Evolutionary conservation across 2,888 invertebrate species (phyloP).

Genomic region (Gandaritis pyraliata): DNA sequence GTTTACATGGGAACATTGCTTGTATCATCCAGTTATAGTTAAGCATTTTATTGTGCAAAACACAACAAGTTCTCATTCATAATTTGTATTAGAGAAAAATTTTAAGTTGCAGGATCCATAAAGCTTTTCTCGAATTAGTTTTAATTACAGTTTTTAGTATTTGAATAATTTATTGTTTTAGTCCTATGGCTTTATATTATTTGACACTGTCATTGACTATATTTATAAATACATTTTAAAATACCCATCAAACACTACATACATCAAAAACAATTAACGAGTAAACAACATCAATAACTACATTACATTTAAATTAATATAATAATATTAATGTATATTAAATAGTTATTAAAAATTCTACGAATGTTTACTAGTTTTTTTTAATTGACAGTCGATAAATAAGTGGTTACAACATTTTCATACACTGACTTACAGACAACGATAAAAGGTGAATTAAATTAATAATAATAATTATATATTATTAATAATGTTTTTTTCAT

Average conservation of each 20-base stretch:
- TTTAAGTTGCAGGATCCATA: constrained; percentile 6
- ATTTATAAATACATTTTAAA: constrained; percentile 17
- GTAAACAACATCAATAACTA: constrained; percentile 45
- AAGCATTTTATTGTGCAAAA: too few species aligned
- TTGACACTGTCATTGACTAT: constrained; percentile 26
- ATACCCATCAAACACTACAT: constrained; percentile 38
- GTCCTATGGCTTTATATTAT: constrained; percentile 15
- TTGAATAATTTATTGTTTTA: not conserved
- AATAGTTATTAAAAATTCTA: constrained; percentile 34
- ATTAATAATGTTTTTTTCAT: too few species aligned
- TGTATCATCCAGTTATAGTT: too few species aligned
- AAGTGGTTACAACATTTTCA: constrained; percentile 6
- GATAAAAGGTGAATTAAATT: not conserved
- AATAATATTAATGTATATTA: not conserved
- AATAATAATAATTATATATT: not conserved
- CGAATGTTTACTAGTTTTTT: constrained; percentile 49
- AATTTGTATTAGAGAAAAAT: too few species aligned
- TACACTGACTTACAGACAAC: constrained; percentile 6
- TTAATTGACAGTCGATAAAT: constrained; percentile 40
- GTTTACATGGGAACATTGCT: too few species aligned
- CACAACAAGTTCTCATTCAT: too few species aligned
- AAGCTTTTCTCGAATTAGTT: not conserved
- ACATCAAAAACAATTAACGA: constrained; percentile 49
- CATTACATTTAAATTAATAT: constrained; percentile 1
- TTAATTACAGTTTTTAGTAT: not conserved